Base-by-base conservation (phyloP, 2,888 invertebrate species). In the Desoria tigrina region DNA sequence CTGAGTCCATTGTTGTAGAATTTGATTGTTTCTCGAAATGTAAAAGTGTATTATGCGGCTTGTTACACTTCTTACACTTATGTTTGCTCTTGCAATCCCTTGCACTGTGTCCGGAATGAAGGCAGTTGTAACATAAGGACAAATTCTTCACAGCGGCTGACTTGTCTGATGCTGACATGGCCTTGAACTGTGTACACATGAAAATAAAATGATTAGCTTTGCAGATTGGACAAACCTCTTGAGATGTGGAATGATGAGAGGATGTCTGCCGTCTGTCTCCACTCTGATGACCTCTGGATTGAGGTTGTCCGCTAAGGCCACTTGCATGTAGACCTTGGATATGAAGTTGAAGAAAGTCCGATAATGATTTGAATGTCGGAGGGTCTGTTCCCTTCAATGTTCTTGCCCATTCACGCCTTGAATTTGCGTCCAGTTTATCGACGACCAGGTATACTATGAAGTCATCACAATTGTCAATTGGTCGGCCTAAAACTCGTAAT, bases 321-420 rank as follows among this genome's bases (percentile, higher is more conserved):
- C n/a, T 45, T 18, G 58, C 63, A 42, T 49, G 24, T 11, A 66
- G 45, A n/a, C 39, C 26, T 45, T 61, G 37, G 14, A 60, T 42
- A 21, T 59, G 59, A 11, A 56, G 23, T 1, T 50, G 39, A 1
- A 67, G 4, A 28, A 60, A 67, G 1, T 39, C 42, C 27, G 14
- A 9, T 16, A 66, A n/a, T 16, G 57, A 57, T 7, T 42, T 24
- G 23, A 53, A 53, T 11, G 61, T 53, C 23, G 61, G 61, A 14
- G 26, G 51, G 18, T 26, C 11, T 6, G n/a, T 39, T 3, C 54
- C 50, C 1, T 14, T 28, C 1, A 42, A 51, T 1, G 39, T 14
- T 14, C 28, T 50, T 1, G 61, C 57, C 66, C 66, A 66, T 18
- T 66, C 61, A 2, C 27, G 32, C 21, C 27, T 60, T 0, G 67